These are phyloP conservation scores for Cephus sareptanus DNA, from an alignment of 2,888 invertebrate genomes.

Conservation along the genomic window DNA sequence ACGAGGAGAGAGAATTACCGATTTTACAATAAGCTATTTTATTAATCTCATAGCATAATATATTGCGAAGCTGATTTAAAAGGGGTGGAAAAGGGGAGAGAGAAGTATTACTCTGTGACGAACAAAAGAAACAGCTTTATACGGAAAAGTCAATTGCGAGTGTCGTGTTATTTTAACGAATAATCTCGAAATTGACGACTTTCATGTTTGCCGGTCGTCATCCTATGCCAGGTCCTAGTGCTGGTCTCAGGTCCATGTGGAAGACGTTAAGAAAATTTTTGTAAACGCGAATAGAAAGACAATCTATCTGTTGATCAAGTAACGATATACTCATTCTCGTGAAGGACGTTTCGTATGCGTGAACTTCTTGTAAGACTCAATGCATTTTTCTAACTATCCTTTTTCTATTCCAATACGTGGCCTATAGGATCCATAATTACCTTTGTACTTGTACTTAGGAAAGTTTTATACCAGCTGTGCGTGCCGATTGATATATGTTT, in stretches of 20 bases:
- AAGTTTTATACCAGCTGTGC: not conserved
- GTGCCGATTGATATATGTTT: not conserved
- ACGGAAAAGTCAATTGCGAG: not conserved
- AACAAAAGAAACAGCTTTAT: constrained; percentile 16
- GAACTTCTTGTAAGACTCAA: not conserved
- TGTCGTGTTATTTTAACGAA: too few relatives aligned
- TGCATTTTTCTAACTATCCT: not conserved
- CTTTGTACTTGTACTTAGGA: not conserved
- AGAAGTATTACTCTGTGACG: not conserved
- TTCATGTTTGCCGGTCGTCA: not conserved
- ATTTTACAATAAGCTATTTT: constrained; percentile 4
- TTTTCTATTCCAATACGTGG: not conserved
- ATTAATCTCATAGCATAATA: constrained; percentile 6
- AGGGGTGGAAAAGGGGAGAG: not conserved
- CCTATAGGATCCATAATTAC: not conserved
- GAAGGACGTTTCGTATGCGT: not conserved
- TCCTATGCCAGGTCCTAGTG: not conserved
- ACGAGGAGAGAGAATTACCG: not conserved
- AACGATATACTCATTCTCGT: not conserved
- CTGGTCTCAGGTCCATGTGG: not conserved
- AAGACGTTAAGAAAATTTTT: not conserved
- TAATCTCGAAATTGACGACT: not conserved
- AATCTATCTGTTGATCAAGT: not conserved
- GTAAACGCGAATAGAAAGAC: not conserved
- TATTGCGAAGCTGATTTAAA: constrained; percentile 1